phyloP scores from a whole-genome alignment of 2,888 invertebrate species.

The Xylota segnis region DNA sequence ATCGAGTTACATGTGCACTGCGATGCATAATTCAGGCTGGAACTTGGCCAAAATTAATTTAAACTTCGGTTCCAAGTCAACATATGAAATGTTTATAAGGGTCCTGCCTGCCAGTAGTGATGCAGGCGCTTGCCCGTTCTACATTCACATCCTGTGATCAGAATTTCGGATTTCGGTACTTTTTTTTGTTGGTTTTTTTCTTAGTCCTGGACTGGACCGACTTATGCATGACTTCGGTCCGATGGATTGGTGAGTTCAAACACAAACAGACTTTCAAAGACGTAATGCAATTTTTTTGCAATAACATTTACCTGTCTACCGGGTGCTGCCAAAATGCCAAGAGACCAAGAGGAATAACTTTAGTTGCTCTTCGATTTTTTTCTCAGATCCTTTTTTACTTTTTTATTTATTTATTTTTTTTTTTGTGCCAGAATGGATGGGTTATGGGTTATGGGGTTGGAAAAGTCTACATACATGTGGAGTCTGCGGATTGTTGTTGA shows the following conservation, averaged over 20 bases:
- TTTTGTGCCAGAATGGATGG: too few species aligned
- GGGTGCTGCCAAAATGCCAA: slow-evolving; percentile 35
- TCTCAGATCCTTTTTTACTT: neutral
- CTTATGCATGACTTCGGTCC: slow-evolving; percentile 19
- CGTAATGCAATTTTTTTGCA: slow-evolving; percentile 52
- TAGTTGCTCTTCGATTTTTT: slow-evolving; percentile 26
- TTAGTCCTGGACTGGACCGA: slow-evolving; percentile 17
- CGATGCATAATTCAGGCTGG: slow-evolving; percentile 78
- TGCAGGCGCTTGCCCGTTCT: slow-evolving; percentile 35
- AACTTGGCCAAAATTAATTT: slow-evolving; percentile 79
- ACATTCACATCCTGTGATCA: slow-evolving; percentile 56
- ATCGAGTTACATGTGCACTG: slow-evolving; percentile 65
- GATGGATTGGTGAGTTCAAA: slow-evolving; percentile 21
- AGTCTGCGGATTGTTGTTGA: slow-evolving; percentile 1
- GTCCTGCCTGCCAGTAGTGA: slow-evolving; percentile 9
- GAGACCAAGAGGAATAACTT: slow-evolving; percentile 26
- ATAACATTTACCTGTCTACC: slow-evolving; percentile 49
- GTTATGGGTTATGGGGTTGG: too few species aligned
- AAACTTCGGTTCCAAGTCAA: slow-evolving; percentile 78
- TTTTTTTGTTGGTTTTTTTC: slow-evolving; percentile 15
- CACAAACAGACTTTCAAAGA: slow-evolving; percentile 23
- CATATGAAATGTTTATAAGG: slow-evolving; percentile 76
- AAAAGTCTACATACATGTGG: neutral
- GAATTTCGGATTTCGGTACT: slow-evolving; percentile 27
- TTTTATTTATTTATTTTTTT: too few species aligned